Percentiles rank a stretch among this genome's conserved stretches.
phyloP scores from a whole-genome alignment of 92 coral and sea anemone species.

The Epizoanthus scotinus region DNA sequence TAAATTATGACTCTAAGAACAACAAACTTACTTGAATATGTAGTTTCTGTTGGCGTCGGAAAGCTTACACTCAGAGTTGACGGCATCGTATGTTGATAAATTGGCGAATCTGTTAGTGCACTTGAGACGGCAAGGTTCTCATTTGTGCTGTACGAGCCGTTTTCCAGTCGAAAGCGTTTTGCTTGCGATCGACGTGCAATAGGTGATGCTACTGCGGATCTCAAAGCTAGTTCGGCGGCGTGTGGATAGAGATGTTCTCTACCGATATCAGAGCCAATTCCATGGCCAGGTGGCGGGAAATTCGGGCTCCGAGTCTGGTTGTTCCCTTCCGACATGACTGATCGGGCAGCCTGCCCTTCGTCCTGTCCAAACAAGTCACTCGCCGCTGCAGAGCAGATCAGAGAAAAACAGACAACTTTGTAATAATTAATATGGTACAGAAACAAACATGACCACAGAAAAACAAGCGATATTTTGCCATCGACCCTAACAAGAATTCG shows the following conservation, averaged over 20 bases:
- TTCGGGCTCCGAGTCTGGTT: conserved; percentile 26
- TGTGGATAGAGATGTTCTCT: conserved; percentile 29
- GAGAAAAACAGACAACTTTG: background rate
- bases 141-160: conserved; percentile 54
- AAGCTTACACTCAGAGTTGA: conserved; percentile 67
- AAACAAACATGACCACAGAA: background rate
- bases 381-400: conserved; percentile 20
- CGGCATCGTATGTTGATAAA: conserved; percentile 68
- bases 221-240: conserved; percentile 43
- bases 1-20: conserved; percentile 3
- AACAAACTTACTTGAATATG: conserved; percentile 68
- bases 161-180: conserved; percentile 78
- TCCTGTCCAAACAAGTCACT: conserved; percentile 18
- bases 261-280: conserved; percentile 18
- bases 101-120: conserved; percentile 55
- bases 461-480: background rate
- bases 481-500: background rate
- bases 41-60: conserved; percentile 70
- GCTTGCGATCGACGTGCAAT: conserved; percentile 59
- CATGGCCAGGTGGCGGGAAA: conserved; percentile 18
- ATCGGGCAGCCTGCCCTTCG: background rate
- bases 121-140: conserved; percentile 50
- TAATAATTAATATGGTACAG: background rate
- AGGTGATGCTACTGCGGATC: conserved; percentile 26
- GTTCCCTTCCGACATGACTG: conserved; percentile 39